Conservation (phyloP, 1,140 invertebrate species). For the Schlechtendalia chinensis region DNA sequence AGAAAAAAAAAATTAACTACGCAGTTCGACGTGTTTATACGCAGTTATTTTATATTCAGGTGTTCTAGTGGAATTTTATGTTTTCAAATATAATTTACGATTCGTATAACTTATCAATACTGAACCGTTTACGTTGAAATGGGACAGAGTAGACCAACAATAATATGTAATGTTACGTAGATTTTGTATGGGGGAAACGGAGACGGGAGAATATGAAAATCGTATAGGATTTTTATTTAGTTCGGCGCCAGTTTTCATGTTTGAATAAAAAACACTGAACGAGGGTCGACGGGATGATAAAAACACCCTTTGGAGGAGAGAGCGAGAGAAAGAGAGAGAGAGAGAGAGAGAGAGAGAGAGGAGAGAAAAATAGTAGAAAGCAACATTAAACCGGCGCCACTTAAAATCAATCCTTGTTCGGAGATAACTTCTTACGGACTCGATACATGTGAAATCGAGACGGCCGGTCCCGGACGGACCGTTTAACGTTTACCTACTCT, state of each 20-base stretch:
- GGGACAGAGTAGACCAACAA: background rate
- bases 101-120: too few species aligned
- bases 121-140: background rate
- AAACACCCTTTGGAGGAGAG: constrained; percentile 36
- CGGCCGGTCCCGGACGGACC: background rate
- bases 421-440: constrained; percentile 42
- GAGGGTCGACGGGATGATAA: constrained; percentile 25
- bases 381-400: constrained; percentile 47
- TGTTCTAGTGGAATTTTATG: background rate
- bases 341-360: background rate
- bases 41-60: background rate
- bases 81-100: background rate
- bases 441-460: background rate
- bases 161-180: background rate
- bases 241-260: background rate
- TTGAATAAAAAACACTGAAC: background rate
- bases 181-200: background rate
- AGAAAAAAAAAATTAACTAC: too few species aligned
- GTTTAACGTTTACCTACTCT: background rate
- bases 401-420: constrained; percentile 45
- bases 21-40: background rate
- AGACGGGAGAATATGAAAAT: background rate
- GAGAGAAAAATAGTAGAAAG: background rate
- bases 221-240: background rate
- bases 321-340: too few species aligned